Base-by-base conservation (phyloP, 2,888 invertebrate genomes). In the Gasteruption jaculator region DNA sequence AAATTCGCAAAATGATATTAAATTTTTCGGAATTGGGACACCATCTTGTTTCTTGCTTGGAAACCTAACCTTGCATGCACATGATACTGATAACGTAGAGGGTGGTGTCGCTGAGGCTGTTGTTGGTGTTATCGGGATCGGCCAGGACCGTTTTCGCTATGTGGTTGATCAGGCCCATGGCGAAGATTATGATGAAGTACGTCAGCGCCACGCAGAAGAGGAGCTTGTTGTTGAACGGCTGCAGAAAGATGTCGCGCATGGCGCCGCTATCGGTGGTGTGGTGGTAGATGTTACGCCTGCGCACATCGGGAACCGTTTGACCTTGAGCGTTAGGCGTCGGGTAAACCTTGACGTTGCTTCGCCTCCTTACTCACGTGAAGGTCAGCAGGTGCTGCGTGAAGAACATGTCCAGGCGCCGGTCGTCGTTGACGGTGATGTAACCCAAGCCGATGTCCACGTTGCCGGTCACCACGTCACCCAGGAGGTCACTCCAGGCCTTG, bases 61-160 rank as follows among this genome's bases (percentile, higher is more conserved):
- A n/a, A n/a, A n/a, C n/a, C 6, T 14, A 36, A 80, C 81, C 82
- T 76, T 82, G 82, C 68, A 81, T 81, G 53, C 79, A 80, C 50
- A 82, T 73, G 50, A 82, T 77, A 37, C 80, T 79, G 20, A 77
- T 74, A 10, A 79, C 77, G 80, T 81, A 82, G 29, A 82, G 65
- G 1, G 78, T 57, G 1, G 80, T 77, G 50, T 82, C 81, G 0
- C 76, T 74, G 16, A 74, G 72, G 4, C 65, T 65, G 31, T 59
- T 60, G 12, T 54, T 46, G 11, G 50, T 58, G 16, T 54, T 57
- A n/a, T 58, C 46, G 60, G 75, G 59, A 68, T 71, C 32, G 54
- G 61, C 35, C 11, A 61, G 49, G 16, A 60, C 40, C 22, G 56
- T 53, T 49, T 58, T 62, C 8, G 62, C 57, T 0, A 60, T 70